Percentiles rank a stretch among this genome's conserved stretches.
phyloP scores from a whole-genome alignment of 2,888 invertebrate species.

The Leptinotarsa tumamoca region DNA sequence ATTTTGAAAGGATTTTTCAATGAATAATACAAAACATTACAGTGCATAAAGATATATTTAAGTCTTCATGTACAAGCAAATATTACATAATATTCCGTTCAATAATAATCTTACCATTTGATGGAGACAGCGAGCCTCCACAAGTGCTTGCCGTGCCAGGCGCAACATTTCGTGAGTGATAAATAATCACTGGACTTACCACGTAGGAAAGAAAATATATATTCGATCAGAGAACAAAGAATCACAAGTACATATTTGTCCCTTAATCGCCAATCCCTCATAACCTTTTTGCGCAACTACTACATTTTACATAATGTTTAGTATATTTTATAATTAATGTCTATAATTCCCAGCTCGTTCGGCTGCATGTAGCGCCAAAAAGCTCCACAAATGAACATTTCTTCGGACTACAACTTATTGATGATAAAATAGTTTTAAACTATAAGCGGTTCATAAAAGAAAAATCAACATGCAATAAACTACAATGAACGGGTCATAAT shows the following conservation, averaged over 20 bases:
- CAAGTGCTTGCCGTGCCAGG: constrained; percentile 60
- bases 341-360: constrained; percentile 57
- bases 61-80: constrained; percentile 82
- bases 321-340: constrained; percentile 61
- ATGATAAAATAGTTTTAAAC: constrained; percentile 55
- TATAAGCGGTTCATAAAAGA: constrained; percentile 65
- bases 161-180: constrained; percentile 54
- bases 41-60: constrained; percentile 84
- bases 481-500: constrained; percentile 57
- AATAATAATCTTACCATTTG: constrained; percentile 66
- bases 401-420: constrained; percentile 43
- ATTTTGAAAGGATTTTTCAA: not conserved
- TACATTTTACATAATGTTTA: constrained; percentile 60
- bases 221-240: constrained; percentile 66
- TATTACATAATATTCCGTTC: constrained; percentile 74
- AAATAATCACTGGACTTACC: constrained; percentile 60
- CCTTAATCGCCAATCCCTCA: constrained; percentile 65
- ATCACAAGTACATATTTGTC: constrained; percentile 64
- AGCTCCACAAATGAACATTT: constrained; percentile 38
- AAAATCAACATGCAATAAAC: constrained; percentile 64
- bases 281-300: constrained; percentile 60
- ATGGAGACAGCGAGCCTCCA: constrained; percentile 59
- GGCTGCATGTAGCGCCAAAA: constrained; percentile 48
- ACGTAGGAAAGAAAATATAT: constrained; percentile 61
- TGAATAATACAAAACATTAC: constrained; percentile 55